A percentile compares a stretch with the other conserved stretches of the same genome.
Evolutionary conservation across 1,140 invertebrate species (phyloP).

Genomic region (Micrasema minimum): DNA sequence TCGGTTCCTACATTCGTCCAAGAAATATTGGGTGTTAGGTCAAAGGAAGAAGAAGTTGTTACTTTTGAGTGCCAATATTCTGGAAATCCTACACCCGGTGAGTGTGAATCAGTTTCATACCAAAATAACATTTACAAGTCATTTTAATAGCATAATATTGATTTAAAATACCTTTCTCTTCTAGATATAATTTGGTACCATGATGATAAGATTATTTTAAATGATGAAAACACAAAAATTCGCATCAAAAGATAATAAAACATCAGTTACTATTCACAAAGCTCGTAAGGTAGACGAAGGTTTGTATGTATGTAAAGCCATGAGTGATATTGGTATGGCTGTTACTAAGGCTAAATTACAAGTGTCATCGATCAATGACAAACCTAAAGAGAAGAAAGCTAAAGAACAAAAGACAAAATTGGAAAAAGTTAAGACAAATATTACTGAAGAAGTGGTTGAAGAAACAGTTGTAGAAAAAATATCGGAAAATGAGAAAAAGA

Average conservation of each 20-base stretch:
- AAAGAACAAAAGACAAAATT: constrained; percentile 61
- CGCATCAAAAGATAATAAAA: constrained; percentile 79
- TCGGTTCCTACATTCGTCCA: constrained; percentile 82
- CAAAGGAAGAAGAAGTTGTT: constrained; percentile 78
- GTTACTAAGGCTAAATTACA: constrained; percentile 82
- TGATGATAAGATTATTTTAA: constrained; percentile 82
- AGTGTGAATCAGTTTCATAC: too few species aligned
- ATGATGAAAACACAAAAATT: constrained; percentile 76
- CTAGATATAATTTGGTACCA: constrained; percentile 91
- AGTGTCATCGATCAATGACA: constrained; percentile 62
- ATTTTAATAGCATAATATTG: not conserved
- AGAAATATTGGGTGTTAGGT: constrained; percentile 80
- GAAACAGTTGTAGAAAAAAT: constrained; percentile 54
- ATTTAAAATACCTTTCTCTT: constrained; percentile 31
- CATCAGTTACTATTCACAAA: constrained; percentile 76
- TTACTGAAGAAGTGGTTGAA: constrained; percentile 43
- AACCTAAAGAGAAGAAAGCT: constrained; percentile 54
- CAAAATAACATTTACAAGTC: too few species aligned
- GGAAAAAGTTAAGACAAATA: constrained; percentile 60
- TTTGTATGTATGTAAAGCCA: constrained; percentile 86
- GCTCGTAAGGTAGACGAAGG: constrained; percentile 80
- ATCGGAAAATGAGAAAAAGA: constrained; percentile 49
- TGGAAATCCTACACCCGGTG: constrained; percentile 88
- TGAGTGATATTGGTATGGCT: constrained; percentile 84
- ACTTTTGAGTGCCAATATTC: constrained; percentile 82